These are phyloP conservation scores for Criorhina ranunculi DNA, from an alignment of 2,888 invertebrate species.

Conservation along the genomic window DNA sequence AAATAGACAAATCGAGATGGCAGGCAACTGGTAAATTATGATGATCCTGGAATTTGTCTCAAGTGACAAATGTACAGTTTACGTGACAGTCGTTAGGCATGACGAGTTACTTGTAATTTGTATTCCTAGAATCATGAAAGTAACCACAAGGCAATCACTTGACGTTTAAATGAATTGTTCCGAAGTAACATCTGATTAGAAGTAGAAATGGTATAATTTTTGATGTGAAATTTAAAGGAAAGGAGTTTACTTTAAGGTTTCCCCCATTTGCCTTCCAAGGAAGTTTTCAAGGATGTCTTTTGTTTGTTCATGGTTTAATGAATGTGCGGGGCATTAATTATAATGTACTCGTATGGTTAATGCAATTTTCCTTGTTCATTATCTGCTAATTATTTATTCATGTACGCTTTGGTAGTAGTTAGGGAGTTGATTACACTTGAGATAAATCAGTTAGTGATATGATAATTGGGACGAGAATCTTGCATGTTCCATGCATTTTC, in stretches of 20 bases:
- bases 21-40: slow-evolving; percentile 17
- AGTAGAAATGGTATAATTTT: slow-evolving; percentile 10
- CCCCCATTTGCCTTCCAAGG: neutral
- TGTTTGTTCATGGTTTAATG: neutral
- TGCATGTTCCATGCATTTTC: too few relatives aligned
- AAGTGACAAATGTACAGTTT: slow-evolving; percentile 29
- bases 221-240: neutral
- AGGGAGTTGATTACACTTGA: neutral
- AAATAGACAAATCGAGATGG: neutral
- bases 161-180: slow-evolving; percentile 27
- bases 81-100: slow-evolving; percentile 25
- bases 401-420: neutral
- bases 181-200: slow-evolving; percentile 1
- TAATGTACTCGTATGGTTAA: neutral
- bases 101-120: slow-evolving; percentile 33
- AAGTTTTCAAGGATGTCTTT: too few relatives aligned
- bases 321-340: slow-evolving; percentile 14
- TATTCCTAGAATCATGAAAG: slow-evolving; percentile 30
- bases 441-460: neutral
- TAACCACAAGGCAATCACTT: slow-evolving; percentile 15
- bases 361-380: slow-evolving; percentile 25
- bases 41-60: slow-evolving; percentile 34
- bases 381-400: slow-evolving; percentile 25
- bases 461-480: too few relatives aligned
- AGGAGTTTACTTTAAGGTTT: neutral